phyloP scores from a whole-genome alignment of 2,797 vertebrate genomes.

The Todus mexicanus region DNA sequence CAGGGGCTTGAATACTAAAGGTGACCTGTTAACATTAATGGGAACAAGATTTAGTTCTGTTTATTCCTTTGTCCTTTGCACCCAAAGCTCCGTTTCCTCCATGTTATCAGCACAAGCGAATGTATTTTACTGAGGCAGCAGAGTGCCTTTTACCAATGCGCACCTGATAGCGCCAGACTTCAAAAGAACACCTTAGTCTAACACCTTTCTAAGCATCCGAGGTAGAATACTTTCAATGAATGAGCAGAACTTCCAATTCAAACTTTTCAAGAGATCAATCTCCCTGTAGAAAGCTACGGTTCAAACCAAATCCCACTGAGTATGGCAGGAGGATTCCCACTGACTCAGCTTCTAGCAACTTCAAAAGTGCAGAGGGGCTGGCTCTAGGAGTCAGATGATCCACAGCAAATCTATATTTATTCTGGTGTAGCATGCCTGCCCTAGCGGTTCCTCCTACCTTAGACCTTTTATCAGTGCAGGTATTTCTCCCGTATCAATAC shows the following conservation, averaged over 20 bases:
- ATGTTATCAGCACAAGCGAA: neutral
- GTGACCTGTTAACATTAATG: neutral
- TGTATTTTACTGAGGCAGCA: neutral
- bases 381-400: neutral
- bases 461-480: neutral
- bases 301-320: neutral
- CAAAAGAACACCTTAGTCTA: neutral
- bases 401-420: neutral
- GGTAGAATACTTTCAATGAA: neutral
- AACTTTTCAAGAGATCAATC: neutral
- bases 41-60: neutral
- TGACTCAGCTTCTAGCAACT: neutral
- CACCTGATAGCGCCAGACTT: neutral
- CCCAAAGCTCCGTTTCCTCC: neutral
- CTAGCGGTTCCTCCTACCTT: neutral
- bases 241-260: neutral
- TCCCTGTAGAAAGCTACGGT: neutral
- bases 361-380: neutral
- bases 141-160: neutral
- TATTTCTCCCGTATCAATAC: neutral
- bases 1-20: neutral
- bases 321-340: neutral
- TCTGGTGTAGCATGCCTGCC: neutral
- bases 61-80: neutral
- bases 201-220: neutral